Evolutionary conservation across 2,113 vertebrate species (phyloP), one percentile per base, ranked within the genome.

Genomic region (Eulemur rufifrons): DNA sequence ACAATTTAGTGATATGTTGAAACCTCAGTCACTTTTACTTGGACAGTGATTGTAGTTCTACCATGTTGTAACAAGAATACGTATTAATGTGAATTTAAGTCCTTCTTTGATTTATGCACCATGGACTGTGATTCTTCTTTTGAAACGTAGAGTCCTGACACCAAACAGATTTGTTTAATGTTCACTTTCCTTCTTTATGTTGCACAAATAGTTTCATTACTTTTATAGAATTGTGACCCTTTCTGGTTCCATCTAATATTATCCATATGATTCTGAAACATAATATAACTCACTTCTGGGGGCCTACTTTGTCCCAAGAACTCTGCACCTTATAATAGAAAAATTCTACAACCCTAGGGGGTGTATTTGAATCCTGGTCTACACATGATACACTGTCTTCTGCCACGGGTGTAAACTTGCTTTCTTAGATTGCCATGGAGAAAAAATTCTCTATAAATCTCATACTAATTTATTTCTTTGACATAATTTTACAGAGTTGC

Each of bases 21-120:
- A 95, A 88, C 11, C 27, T 89, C 47, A 54, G 56, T 86, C 45
- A 69, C 29, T 71, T 97, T 88, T 91, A 92, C 83, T 92, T 45
- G 61, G 66, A 66, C 12, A 52, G 85, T 59, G 17, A 89, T 21
- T 21, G 56, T 5, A 86, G 13, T 37, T 76, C 50, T 54, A 45
- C 15, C 13, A 69, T 39, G 17, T 5, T 86, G 21, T 52, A 80
- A 78, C 34, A 45, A 93, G 42, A 91, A 73, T 34, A 80, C 54
- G 89, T 84, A 73, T 37, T 52, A 69, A 68, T 34, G 32, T 89
- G n/a, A 64, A 94, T 6, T 34, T 64, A 76, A 84, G 34, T 93
- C 32, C 52, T 92, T 92, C 47, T 11, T 15, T 69, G 32, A 94
- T 52, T 83, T 93, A 93, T 61, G 54, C 32, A 86, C n/a, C 52